Evolutionary conservation across 1,140 invertebrate species (phyloP).

Genomic region (Camponotus floridanus): DNA sequence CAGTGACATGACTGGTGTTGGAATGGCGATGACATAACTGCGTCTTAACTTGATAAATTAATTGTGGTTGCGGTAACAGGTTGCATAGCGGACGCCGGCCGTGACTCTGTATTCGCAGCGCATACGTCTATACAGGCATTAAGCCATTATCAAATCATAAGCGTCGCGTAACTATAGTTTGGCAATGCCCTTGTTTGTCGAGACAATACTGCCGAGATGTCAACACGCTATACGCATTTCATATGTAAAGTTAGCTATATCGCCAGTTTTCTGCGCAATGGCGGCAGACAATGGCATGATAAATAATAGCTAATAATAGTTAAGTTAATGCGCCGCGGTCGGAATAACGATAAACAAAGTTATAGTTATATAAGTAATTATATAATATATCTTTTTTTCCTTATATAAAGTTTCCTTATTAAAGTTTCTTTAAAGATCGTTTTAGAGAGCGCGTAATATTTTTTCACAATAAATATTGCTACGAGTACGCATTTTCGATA

Average conservation of each 20-base stretch:
- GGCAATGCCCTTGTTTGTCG: constrained; percentile 58
- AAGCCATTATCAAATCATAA: constrained; percentile 68
- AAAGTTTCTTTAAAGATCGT: background rate
- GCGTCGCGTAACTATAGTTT: constrained; percentile 42
- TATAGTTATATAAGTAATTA: constrained; percentile 15
- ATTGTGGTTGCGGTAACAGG: constrained; percentile 70
- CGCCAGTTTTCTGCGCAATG: constrained; percentile 13
- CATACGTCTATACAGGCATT: constrained; percentile 19
- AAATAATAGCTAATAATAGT: constrained; percentile 8
- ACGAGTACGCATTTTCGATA: background rate
- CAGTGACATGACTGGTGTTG: constrained; percentile 44
- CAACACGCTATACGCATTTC: background rate
- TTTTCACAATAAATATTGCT: background rate
- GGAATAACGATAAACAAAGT: constrained; percentile 41
- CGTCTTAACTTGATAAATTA: constrained; percentile 74
- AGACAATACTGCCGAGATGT: constrained; percentile 48
- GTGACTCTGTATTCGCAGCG: constrained; percentile 32
- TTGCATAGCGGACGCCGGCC: constrained; percentile 50
- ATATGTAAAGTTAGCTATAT: constrained; percentile 9
- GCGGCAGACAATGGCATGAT: background rate
- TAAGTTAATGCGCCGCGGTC: background rate
- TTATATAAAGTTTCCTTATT: no score
- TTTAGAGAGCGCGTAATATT: no score
- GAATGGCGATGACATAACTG: constrained; percentile 66
- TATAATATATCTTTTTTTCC: no score